Evolutionary conservation across 2,797 vertebrate species (phyloP).

Genomic region (Pseudochirops cupreus): DNA sequence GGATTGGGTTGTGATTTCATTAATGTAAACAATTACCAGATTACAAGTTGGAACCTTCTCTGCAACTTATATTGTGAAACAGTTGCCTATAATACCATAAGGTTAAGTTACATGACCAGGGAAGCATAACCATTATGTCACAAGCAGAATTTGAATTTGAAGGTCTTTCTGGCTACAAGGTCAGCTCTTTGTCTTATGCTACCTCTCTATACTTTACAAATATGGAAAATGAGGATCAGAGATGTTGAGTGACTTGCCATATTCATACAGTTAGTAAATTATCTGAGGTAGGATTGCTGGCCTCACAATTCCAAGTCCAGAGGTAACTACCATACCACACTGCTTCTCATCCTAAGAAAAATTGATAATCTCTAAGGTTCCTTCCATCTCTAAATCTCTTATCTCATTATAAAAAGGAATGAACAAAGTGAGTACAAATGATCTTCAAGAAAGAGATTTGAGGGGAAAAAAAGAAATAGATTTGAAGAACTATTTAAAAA

Average conservation of each 20-base stretch:
- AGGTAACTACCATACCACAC: background rate
- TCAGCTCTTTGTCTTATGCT: background rate
- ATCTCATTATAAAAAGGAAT: background rate
- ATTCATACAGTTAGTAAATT: background rate
- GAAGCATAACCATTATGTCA: background rate
- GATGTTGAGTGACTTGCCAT: background rate
- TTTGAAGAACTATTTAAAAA: background rate
- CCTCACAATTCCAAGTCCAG: background rate
- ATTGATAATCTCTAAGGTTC: background rate
- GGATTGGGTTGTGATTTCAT: background rate
- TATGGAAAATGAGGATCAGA: background rate
- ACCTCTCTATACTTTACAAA: background rate
- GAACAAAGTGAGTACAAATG: background rate
- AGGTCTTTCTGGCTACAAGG: background rate
- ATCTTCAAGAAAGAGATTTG: background rate
- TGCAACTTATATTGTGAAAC: background rate
- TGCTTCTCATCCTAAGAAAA: background rate
- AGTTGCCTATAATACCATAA: background rate
- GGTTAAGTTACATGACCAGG: background rate
- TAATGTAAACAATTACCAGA: background rate
- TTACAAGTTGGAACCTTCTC: background rate
- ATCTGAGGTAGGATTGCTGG: background rate
- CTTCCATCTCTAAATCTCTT: background rate
- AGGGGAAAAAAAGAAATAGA: background rate
- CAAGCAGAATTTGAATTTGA: background rate